Evolutionary conservation across 2,113 vertebrate species (phyloP).

Genomic region (Pseudorhombus dupliciocellatus): DNA sequence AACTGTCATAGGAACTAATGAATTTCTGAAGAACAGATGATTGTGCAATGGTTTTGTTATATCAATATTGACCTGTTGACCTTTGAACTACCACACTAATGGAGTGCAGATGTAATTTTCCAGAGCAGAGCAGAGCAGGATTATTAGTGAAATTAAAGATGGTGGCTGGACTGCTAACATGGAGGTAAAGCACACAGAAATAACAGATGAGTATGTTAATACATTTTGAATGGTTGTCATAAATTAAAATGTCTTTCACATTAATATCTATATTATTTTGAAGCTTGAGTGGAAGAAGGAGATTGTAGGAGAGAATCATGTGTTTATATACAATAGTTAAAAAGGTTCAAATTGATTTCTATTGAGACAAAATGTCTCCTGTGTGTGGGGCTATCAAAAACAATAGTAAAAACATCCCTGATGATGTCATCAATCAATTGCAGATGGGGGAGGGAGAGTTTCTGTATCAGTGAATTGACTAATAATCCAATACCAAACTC

Average conservation of each 20-base stretch:
- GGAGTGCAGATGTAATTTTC: not conserved
- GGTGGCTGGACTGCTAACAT: no score
- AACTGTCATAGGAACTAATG: not conserved
- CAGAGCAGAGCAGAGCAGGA: not conserved
- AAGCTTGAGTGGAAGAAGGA: not conserved
- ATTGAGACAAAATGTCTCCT: not conserved
- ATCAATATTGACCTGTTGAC: no score
- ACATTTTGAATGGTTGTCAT: not conserved
- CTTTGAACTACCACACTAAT: no score
- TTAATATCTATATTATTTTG: not conserved
- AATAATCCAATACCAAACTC: no score
- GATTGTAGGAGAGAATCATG: not conserved
- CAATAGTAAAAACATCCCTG: not conserved
- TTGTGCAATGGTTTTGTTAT: not conserved
- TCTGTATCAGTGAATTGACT: no score
- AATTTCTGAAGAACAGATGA: not conserved
- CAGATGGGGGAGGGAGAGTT: no score
- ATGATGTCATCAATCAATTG: no score
- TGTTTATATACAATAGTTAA: not conserved
- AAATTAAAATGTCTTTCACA: not conserved
- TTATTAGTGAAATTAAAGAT: not conserved
- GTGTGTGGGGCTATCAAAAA: not conserved
- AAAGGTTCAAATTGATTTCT: no score
- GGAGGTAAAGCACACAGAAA: no score
- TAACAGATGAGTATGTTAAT: no score